Evolutionary conservation across 2,113 vertebrate species (phyloP), one percentile per base, ranked within the genome.

Genomic region (Hippolais icterina): DNA sequence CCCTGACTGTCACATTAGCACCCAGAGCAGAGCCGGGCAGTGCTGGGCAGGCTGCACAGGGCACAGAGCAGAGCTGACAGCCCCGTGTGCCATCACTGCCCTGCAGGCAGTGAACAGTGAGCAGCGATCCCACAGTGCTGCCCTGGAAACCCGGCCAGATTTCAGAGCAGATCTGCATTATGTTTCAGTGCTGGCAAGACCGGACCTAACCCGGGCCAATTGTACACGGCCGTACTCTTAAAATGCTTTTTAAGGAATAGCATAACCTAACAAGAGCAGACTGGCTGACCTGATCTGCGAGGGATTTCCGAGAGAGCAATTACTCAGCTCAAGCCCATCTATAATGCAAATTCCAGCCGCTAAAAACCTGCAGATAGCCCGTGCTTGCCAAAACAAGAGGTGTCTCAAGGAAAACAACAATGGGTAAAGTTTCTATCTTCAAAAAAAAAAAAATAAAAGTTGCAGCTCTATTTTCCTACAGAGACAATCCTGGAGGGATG

Each of bases 321-420:
- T 93, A 83, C 46, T 85, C 63, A 76, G 53, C 53, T 86, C 47
- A 24, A 93, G 6, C 33, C 60, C 50, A 15, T 23, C 27, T 44
- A n/a, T 79, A 90, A 95, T 53, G 75, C 42, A 74, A 80, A 76
- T 90, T 83, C 85, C 82, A 95, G 57, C 15, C 65, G 37, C 81
- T 94, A 56, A 95, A 91, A 87, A 28, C 11, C 37, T 28, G 10
- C 31, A 52, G 25, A 31, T 37, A 76, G 74, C 28, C 41, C 37
- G n/a, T 2, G 4, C 75, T 95, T 94, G 92, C 90, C 54, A 83
- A 83, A 93, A 76, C 12, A 76, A 72, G 66, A 83, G 35, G 22
- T 35, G 23, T 85, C 75, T 88, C 41, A 46, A 80, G 31, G 53
- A 90, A 93, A 90, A 80, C 22, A 85, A 47, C 54, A 63, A 69